Evolutionary conservation across 2,888 invertebrate genomes (phyloP).

Genomic region (Drosophila phalerata): DNA sequence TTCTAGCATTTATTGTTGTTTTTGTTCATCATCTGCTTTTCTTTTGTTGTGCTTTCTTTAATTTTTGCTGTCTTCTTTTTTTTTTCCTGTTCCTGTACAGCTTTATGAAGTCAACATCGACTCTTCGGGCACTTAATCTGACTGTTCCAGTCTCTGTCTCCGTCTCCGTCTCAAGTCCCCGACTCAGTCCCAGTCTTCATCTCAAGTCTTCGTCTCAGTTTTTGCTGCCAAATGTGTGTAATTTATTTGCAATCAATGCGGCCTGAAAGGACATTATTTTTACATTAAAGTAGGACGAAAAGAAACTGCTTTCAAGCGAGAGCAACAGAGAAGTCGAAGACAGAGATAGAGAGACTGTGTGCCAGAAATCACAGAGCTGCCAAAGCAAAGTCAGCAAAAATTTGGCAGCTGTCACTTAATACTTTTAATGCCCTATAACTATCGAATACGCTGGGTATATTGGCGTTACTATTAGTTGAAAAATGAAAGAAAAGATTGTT

Average conservation of each 20-base stretch:
- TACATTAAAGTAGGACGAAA: slow-evolving; percentile 62
- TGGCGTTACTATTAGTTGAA: not conserved
- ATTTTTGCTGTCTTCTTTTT: not conserved
- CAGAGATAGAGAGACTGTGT: slow-evolving; percentile 4
- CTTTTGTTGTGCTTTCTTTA: slow-evolving; percentile 3
- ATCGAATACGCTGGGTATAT: slow-evolving; percentile 1
- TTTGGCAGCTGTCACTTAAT: slow-evolving; percentile 74
- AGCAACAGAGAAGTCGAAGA: not conserved
- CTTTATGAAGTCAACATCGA: slow-evolving; percentile 69
- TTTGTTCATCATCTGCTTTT: slow-evolving; percentile 9
- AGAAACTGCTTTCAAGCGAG: slow-evolving; percentile 7
- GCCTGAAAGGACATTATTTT: slow-evolving; percentile 77
- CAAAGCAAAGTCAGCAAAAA: slow-evolving; percentile 59
- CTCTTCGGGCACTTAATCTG: slow-evolving; percentile 75
- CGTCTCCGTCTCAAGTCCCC: not conserved
- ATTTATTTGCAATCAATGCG: slow-evolving; percentile 81
- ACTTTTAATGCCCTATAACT: slow-evolving; percentile 48
- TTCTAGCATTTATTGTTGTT: slow-evolving; percentile 29
- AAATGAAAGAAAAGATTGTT: too few species aligned
- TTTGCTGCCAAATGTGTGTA: slow-evolving; percentile 63
- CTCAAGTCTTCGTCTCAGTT: slow-evolving; percentile 5
- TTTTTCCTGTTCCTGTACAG: slow-evolving; percentile 13
- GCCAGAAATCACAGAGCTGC: slow-evolving; percentile 40
- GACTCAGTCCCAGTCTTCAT: slow-evolving; percentile 5
- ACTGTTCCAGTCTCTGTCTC: slow-evolving; percentile 5